Evolutionary conservation across 2,797 vertebrate species (phyloP).

Genomic region (Mormyrus proboscirostris): DNA sequence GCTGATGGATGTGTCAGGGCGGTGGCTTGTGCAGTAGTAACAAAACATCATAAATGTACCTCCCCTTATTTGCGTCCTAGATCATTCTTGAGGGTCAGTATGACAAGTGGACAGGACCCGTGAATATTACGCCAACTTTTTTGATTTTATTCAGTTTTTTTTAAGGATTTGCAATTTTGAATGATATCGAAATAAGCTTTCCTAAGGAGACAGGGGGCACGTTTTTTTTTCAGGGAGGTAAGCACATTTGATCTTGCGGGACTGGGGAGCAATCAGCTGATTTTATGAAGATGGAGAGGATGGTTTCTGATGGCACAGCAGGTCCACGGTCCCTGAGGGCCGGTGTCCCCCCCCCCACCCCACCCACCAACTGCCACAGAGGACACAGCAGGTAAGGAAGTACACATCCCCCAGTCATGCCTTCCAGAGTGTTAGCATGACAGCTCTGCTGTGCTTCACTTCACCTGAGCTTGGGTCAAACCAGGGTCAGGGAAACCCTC

Average conservation of each 20-base stretch:
- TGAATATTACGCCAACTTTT: neutral
- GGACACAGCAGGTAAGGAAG: constrained; percentile 6
- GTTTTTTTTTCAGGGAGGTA: constrained; percentile 39
- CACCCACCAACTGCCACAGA: neutral
- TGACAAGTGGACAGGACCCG: neutral
- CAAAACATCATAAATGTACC: neutral
- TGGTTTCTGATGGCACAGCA: constrained; percentile 18
- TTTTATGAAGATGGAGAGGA: constrained; percentile 19
- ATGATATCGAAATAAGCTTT: constrained; percentile 10
- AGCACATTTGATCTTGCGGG: constrained; percentile 46
- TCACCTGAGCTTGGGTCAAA: neutral
- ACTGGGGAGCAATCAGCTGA: neutral
- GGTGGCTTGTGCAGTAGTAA: neutral
- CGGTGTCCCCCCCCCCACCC: too few species aligned
- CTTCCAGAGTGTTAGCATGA: neutral
- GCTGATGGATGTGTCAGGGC: neutral
- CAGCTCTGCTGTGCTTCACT: neutral
- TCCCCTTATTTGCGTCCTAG: neutral
- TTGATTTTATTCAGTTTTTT: neutral
- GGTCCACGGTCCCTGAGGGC: neutral
- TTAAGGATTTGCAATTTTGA: constrained; percentile 2
- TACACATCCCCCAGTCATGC: neutral
- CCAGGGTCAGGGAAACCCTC: neutral
- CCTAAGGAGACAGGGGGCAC: neutral
- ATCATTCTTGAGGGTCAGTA: neutral